A percentile compares a stretch with the other conserved stretches of the same genome.
phyloP scores from a whole-genome alignment of 1,140 invertebrate genomes.

The Planococcus citri region DNA sequence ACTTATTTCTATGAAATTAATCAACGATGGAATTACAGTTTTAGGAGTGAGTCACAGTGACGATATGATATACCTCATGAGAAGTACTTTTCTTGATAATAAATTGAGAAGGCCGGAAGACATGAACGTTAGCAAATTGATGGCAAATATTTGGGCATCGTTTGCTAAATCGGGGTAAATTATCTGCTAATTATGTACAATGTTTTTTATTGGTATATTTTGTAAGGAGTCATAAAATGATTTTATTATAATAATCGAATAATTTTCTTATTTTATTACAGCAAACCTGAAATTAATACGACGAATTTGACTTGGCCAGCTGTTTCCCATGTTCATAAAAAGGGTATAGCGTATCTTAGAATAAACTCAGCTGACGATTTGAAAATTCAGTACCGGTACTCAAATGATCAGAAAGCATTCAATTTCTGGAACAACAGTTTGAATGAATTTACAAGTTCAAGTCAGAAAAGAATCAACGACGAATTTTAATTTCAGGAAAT shows the following conservation, averaged over 20 bases:
- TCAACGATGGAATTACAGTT: too few species aligned
- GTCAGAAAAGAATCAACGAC: too few species aligned
- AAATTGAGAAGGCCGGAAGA: background rate
- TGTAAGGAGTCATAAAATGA: too few species aligned
- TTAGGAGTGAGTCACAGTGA: background rate
- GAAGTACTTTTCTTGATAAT: too few species aligned
- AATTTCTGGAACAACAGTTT: background rate
- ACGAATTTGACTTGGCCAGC: background rate
- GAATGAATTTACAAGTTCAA: background rate
- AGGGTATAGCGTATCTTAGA: background rate
- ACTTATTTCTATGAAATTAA: too few species aligned
- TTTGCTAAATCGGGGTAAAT: background rate
- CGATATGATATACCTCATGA: background rate
- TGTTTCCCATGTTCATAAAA: background rate
- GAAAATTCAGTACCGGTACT: background rate
- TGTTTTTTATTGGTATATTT: too few species aligned
- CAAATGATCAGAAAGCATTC: background rate
- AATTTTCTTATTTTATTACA: too few species aligned
- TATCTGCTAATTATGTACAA: too few species aligned
- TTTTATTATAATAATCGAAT: too few species aligned
- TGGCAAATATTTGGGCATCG: background rate
- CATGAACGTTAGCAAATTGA: background rate
- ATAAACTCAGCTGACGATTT: background rate
- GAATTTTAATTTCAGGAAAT: too few species aligned
- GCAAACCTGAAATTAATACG: too few species aligned